Base-by-base conservation (phyloP, 2,888 invertebrate genomes). In the Drosophila birchii region DNA sequence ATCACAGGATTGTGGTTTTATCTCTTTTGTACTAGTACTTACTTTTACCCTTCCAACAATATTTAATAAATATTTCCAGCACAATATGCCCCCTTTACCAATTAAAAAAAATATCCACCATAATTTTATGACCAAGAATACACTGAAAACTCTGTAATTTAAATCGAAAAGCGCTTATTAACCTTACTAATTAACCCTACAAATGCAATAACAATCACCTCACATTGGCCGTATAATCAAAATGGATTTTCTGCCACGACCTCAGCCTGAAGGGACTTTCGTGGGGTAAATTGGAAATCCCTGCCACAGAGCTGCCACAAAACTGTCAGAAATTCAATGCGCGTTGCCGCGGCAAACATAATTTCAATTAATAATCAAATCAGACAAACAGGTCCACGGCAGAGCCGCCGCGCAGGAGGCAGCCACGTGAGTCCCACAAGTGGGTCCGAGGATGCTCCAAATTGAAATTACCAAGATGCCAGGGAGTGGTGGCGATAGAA, bases 331-430 rank as follows among this genome's bases (percentile, higher is more conserved):
- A 71, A 84, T 86, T 86, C 81, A 76, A 76, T 78, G 74, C 79
- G 81, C 84, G 86, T 83, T 70, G 71, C 73, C 55, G 43, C 76
- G 63, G 75, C 70, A 60, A 76, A 81, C 81, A 83, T 81, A 79
- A 87, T 82, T 87, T 87, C 81, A 86, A 86, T 87, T 85, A 86
- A 86, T 86, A 87, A 86, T 87, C 79, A 78, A 82, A 82, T 80
- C 87, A 75, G 74, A 68, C 76, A 78, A 78, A 69, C 74, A 70
- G 77, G 60, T 74, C 44, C 83, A 72, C 70, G 72, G 67, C 68
- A 53, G 44, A 55, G 54, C 16, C n/a, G 41, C 51, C 47, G 59
- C 32, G 16, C 34, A 14, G 32, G 38, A 49, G 32, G 8, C 34
- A 39, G 55, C 60, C 72, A 72, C 68, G 68, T 68, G 41, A 49